Evolutionary conservation across 2,888 invertebrate species (phyloP).

Genomic region (Volucella inanis): DNA sequence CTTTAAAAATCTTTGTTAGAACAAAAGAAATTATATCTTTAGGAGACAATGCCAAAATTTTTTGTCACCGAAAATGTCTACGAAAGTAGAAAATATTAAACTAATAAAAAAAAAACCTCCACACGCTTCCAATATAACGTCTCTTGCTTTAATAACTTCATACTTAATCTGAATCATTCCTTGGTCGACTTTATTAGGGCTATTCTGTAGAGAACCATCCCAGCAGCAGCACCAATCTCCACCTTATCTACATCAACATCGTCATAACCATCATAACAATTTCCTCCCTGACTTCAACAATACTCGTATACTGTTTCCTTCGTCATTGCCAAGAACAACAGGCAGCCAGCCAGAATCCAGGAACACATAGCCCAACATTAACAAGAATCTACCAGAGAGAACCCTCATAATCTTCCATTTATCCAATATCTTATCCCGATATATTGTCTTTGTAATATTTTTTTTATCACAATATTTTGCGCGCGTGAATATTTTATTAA

Average conservation of each 20-base stretch:
- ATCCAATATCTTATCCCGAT: conserved; percentile 51
- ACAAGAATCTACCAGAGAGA: background rate
- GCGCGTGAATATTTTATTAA: conserved; percentile 67
- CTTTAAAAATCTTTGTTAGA: too few species aligned
- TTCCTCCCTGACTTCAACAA: background rate
- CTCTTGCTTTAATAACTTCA: conserved; percentile 30
- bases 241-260: background rate
- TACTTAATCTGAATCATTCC: conserved; percentile 26
- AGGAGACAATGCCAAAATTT: too few species aligned
- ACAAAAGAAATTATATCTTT: too few species aligned
- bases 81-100: too few species aligned
- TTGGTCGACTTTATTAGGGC: conserved; percentile 30
- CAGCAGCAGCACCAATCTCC: background rate
- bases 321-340: conserved; percentile 1
- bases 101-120: background rate
- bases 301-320: background rate
- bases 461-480: conserved; percentile 64
- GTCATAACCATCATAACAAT: conserved; percentile 23
- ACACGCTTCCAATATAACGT: conserved; percentile 15
- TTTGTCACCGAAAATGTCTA: too few species aligned
- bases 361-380: conserved; percentile 1
- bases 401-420: conserved; percentile 34
- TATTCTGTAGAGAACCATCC: conserved; percentile 12
- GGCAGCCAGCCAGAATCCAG: background rate
- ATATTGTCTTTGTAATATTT: conserved; percentile 1